Evolutionary conservation across 1,140 invertebrate genomes (phyloP).

Genomic region (Marisa cornuarietis): DNA sequence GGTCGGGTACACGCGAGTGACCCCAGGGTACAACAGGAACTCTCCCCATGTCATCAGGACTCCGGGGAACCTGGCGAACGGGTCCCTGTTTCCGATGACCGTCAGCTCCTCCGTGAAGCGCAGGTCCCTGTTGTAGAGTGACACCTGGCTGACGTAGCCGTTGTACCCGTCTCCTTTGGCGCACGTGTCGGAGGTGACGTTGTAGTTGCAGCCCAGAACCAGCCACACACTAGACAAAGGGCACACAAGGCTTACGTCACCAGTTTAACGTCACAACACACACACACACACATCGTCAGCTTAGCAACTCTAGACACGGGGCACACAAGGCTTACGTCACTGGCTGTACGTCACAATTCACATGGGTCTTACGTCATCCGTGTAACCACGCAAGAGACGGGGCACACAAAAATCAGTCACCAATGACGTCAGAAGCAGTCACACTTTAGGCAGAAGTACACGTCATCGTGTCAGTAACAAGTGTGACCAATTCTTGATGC

Average conservation of each 20-base stretch:
- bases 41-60: slow-evolving; percentile 26
- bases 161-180: slow-evolving; percentile 23
- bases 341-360: no score
- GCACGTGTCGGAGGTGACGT: not conserved
- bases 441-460: no score
- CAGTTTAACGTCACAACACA: not conserved
- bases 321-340: no score
- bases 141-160: slow-evolving; percentile 29
- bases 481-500: no score
- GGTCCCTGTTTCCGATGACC: slow-evolving; percentile 21
- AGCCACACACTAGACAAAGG: slow-evolving; percentile 28
- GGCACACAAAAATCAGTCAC: no score
- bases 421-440: no score
- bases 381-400: no score
- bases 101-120: slow-evolving; percentile 26
- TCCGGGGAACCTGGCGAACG: slow-evolving; percentile 19
- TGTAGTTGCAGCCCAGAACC: slow-evolving; percentile 27
- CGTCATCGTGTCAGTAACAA: no score
- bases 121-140: slow-evolving; percentile 20
- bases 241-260: not conserved
- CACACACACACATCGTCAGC: no score
- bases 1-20: slow-evolving; percentile 21
- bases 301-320: no score
- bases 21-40: slow-evolving; percentile 19
- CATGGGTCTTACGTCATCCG: no score